These are phyloP conservation scores for Aix galericulata DNA, from an alignment of 2,113 vertebrate genomes.

Conservation along the genomic window DNA sequence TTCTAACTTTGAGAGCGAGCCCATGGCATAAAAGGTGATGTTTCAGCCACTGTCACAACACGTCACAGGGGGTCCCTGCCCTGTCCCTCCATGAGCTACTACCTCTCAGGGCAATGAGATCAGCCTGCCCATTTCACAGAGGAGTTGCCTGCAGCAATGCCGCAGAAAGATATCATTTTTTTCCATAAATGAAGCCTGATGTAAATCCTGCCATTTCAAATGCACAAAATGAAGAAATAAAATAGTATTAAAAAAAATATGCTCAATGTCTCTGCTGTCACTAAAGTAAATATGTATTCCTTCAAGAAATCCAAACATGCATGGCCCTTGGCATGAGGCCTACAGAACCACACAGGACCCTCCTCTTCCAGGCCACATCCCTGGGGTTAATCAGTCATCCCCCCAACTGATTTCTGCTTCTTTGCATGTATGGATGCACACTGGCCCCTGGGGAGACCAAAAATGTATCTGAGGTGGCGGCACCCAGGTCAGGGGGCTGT, in stretches of 20 bases:
- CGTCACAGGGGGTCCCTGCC: not conserved
- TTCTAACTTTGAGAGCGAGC: not conserved
- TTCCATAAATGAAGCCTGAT: not conserved
- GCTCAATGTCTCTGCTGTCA: not conserved
- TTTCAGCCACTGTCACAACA: not conserved
- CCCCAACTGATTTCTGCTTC: not conserved
- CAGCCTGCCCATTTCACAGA: not conserved
- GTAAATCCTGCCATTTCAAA: not conserved
- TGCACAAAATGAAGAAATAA: not conserved
- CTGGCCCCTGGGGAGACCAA: not conserved
- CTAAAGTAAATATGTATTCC: not conserved
- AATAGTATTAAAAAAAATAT: not conserved
- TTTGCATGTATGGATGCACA: not conserved
- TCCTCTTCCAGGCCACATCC: not conserved
- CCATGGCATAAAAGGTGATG: not conserved
- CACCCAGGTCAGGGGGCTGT: rapidly evolving
- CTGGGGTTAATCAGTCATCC: not conserved
- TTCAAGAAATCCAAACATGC: not conserved
- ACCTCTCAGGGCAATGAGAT: not conserved
- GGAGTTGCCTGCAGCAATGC: not conserved
- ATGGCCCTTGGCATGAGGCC: not conserved
- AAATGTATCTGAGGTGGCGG: not conserved
- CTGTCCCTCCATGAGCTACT: not conserved
- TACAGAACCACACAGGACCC: not conserved
- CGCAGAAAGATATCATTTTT: not conserved